These are phyloP conservation scores for Eretmochelys imbricata DNA, from an alignment of 2,113 vertebrate species.

Conservation along the genomic window DNA sequence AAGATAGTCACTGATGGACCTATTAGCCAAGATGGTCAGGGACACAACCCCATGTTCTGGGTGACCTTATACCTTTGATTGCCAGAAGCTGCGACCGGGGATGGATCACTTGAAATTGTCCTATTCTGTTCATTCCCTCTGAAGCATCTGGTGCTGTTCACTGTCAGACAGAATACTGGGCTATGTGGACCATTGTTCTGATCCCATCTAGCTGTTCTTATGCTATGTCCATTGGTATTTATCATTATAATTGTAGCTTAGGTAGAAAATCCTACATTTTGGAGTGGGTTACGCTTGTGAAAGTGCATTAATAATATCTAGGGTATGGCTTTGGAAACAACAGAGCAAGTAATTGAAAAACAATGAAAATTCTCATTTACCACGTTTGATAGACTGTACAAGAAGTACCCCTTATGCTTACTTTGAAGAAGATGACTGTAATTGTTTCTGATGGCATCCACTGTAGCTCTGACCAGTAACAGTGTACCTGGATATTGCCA, in stretches of 20 bases:
- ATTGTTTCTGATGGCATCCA: constrained; percentile 50
- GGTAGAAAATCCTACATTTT: not conserved
- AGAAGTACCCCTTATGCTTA: not conserved
- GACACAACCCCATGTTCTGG: not conserved
- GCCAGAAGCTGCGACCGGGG: not conserved
- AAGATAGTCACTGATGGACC: too few relatives aligned
- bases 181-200: not conserved
- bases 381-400: constrained; percentile 1
- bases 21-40: too few relatives aligned
- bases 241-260: not conserved
- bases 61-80: not conserved
- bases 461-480: constrained; percentile 41
- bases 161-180: not conserved
- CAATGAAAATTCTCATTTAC: not conserved
- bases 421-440: constrained; percentile 46
- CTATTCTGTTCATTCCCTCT: not conserved
- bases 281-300: not conserved
- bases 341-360: not conserved
- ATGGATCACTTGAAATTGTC: not conserved
- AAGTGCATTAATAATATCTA: not conserved
- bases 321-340: not conserved
- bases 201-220: not conserved
- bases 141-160: not conserved
- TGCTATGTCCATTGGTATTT: not conserved
- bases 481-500: not conserved